These are phyloP conservation scores for Heptranchias perlo DNA, from an alignment of 2,113 vertebrate species.

Conservation along the genomic window DNA sequence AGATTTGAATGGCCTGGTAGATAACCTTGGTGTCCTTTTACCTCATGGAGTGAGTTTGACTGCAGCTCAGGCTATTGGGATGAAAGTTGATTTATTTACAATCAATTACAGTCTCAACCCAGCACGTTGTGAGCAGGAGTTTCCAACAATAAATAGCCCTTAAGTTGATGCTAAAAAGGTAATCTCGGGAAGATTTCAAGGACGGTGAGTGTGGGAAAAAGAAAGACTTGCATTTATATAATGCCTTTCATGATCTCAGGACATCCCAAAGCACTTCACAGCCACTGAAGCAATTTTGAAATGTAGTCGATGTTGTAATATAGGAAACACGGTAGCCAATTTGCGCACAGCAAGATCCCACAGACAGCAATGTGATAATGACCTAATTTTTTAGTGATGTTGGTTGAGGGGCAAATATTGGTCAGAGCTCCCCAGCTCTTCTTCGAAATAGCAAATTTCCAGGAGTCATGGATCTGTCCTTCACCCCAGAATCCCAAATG, in stretches of 20 bases:
- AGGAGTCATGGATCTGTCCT: not conserved
- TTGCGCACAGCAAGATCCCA: too few relatives aligned
- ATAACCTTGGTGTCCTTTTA: not conserved
- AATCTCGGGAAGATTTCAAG: not conserved
- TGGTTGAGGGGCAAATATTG: not conserved
- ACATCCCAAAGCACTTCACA: not conserved
- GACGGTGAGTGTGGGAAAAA: not conserved
- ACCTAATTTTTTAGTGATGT: too few relatives aligned
- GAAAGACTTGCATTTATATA: not conserved
- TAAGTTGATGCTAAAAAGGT: not conserved
- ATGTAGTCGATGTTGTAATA: not conserved
- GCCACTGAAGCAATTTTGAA: not conserved
- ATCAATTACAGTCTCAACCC: not conserved
- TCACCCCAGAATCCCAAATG: not conserved
- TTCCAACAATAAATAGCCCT: not conserved
- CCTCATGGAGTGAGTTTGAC: not conserved
- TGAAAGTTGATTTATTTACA: not conserved
- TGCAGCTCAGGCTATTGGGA: not conserved
- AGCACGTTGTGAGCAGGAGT: not conserved
- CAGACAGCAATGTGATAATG: not conserved
- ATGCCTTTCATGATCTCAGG: too few relatives aligned
- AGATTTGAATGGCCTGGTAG: not conserved
- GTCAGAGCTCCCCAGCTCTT: not conserved
- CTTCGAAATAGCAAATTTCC: not conserved
- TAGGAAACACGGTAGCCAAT: too few relatives aligned